phyloP scores from a whole-genome alignment of 2,888 invertebrate species.

The Eilema caniola region DNA sequence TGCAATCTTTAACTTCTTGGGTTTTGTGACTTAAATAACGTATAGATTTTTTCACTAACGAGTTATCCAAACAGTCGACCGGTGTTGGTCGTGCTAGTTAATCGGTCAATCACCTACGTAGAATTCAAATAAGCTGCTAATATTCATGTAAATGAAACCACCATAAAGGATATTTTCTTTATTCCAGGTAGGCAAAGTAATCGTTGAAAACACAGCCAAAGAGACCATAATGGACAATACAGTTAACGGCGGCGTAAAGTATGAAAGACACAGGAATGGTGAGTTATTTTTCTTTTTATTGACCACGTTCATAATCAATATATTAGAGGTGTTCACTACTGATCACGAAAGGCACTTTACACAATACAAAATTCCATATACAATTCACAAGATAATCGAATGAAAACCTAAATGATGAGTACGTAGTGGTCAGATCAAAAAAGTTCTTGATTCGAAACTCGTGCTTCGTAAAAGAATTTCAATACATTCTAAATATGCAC shows the following conservation, averaged over 20 bases:
- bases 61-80: no score
- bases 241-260: conserved; percentile 71
- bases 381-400: no score
- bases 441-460: no score
- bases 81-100: no score
- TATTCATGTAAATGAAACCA: neutral
- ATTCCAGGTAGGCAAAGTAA: conserved; percentile 68
- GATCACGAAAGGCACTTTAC: neutral
- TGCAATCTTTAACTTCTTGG: no score
- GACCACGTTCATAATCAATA: neutral
- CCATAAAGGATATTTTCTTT: conserved; percentile 10
- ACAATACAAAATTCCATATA: neutral
- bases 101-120: neutral
- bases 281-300: conserved; percentile 33
- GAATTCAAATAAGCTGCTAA: neutral
- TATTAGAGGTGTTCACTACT: neutral
- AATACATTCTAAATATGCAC: neutral
- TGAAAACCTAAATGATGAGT: no score
- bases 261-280: conserved; percentile 70
- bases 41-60: no score
- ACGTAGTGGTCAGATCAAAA: no score
- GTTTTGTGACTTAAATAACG: no score
- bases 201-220: conserved; percentile 71
- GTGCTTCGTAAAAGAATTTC: neutral
- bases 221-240: conserved; percentile 68